Percentiles rank a stretch among this genome's conserved stretches.
Evolutionary conservation across 2,888 invertebrate species (phyloP).

Genomic region (Mimachlamys varia): DNA sequence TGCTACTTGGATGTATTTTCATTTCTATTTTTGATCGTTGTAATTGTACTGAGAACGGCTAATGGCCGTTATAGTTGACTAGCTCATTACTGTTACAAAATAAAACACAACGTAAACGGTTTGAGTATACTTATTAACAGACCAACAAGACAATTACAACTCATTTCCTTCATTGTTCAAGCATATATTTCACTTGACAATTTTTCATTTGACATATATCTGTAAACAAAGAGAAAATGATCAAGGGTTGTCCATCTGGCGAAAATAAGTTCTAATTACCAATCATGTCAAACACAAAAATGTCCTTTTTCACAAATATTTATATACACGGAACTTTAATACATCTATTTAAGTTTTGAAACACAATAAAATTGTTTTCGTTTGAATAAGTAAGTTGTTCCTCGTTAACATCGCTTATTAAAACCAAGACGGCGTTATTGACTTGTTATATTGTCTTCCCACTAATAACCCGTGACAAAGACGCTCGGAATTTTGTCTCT

Average conservation of each 20-base stretch:
- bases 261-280: not conserved
- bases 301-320: not conserved
- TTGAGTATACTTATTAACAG: not conserved
- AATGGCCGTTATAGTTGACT: not conserved
- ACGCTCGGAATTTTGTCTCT: not conserved
- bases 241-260: not conserved
- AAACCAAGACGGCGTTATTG: not conserved
- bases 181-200: not conserved
- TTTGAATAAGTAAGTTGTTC: not conserved
- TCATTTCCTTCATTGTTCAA: not conserved
- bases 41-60: not conserved
- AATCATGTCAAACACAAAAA: not conserved
- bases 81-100: not conserved
- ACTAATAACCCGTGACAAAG: not conserved
- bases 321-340: not conserved
- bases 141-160: not conserved
- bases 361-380: not conserved
- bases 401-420: slow-evolving; percentile 3
- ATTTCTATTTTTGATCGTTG: not conserved
- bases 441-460: not conserved
- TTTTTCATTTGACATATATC: not conserved
- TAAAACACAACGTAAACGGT: not conserved
- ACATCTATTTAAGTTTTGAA: not conserved
- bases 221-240: not conserved
- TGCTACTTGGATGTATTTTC: not conserved